Conservation (phyloP, 2,888 invertebrate species). For the Caenorhabditis doughertyi region DNA sequence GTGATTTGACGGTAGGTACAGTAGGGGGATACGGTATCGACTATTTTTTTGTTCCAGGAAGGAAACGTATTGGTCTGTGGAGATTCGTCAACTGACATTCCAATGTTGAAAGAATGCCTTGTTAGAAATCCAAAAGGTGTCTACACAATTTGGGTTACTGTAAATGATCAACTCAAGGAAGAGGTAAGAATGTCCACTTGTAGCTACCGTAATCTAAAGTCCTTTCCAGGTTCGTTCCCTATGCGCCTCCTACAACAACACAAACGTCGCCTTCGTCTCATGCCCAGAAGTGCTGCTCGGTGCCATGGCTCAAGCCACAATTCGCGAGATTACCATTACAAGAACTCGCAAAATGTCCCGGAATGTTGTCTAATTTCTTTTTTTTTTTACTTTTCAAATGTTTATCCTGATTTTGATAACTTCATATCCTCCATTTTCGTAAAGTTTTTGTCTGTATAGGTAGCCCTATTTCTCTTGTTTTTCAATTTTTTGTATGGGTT, state of each 20-base stretch:
- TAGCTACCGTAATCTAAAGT: neutral
- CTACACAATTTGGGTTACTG: constrained; percentile 82
- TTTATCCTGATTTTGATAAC: neutral
- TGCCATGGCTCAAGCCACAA: constrained; percentile 83
- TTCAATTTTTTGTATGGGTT: too few species aligned
- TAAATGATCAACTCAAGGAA: constrained; percentile 69
- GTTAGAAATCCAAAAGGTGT: constrained; percentile 76
- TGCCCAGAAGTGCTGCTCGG: constrained; percentile 82
- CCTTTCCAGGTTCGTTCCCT: constrained; percentile 76
- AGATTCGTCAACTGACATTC: constrained; percentile 82
- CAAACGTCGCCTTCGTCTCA: constrained; percentile 81
- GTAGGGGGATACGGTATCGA: too few species aligned
- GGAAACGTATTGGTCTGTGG: constrained; percentile 82
- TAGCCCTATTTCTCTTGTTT: too few species aligned
- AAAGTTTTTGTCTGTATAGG: neutral
- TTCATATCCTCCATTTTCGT: neutral
- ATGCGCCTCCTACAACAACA: constrained; percentile 78
- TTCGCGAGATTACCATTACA: constrained; percentile 80
- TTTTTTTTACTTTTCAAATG: neutral
- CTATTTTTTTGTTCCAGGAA: constrained; percentile 60
- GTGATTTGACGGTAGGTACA: constrained; percentile 74
- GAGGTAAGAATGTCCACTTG: constrained; percentile 60
- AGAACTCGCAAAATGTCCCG: constrained; percentile 52
- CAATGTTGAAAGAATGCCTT: constrained; percentile 81
- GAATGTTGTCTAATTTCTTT: constrained; percentile 15